These are phyloP conservation scores for Phylloscopus trochiloides DNA, from an alignment of 2,113 vertebrate species.

Conservation along the genomic window DNA sequence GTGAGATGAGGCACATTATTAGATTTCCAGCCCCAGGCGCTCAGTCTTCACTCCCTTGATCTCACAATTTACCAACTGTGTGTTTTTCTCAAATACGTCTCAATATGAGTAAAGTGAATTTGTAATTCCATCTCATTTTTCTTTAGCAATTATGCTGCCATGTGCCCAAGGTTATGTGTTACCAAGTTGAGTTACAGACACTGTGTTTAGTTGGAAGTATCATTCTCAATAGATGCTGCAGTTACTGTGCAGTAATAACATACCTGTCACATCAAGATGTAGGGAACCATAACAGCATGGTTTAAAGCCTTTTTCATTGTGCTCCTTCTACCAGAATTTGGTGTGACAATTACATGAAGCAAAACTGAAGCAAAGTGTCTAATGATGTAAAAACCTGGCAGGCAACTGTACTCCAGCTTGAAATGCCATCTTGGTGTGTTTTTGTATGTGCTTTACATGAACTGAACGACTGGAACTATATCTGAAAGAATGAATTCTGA, in stretches of 20 bases:
- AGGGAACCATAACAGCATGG: neutral
- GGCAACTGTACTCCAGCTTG: neutral
- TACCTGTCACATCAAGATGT: neutral
- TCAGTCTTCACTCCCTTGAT: neutral
- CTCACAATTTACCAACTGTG: neutral
- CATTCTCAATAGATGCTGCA: neutral
- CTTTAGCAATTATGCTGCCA: neutral
- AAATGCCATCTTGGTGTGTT: neutral
- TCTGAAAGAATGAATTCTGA: neutral
- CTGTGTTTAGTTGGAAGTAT: neutral
- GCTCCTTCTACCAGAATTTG: neutral
- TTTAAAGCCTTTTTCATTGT: neutral
- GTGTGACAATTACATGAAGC: neutral
- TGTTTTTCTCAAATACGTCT: neutral
- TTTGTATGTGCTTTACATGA: neutral
- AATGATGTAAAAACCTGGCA: neutral
- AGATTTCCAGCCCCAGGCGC: neutral
- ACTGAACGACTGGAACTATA: neutral
- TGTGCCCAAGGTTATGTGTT: neutral
- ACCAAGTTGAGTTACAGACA: neutral
- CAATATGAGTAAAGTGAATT: neutral
- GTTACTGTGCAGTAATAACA: neutral
- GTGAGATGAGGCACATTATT: accelerated
- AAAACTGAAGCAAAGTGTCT: neutral
- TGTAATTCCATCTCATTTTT: neutral